Conservation (phyloP, 2,888 invertebrate species). For the Eilema sororculum region DNA sequence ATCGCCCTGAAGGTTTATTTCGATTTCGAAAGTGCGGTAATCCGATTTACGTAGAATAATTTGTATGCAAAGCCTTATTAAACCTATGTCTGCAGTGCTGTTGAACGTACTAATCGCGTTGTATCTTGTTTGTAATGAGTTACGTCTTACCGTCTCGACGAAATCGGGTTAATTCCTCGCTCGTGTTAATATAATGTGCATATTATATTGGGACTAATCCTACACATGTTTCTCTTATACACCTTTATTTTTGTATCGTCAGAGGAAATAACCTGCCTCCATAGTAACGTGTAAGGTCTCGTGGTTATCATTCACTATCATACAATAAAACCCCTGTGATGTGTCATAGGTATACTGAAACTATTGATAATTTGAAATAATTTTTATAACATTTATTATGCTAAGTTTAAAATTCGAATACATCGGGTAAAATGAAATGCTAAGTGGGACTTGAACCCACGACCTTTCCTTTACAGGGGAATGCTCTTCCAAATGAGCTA, state of each 20-base stretch:
- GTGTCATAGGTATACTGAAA: no score
- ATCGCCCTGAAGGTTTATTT: constrained; percentile 39
- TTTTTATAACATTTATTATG: no score
- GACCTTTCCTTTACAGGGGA: no score
- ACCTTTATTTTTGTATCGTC: background rate
- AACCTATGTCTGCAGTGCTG: constrained; percentile 51
- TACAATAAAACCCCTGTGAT: background rate
- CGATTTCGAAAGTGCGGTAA: constrained; percentile 52
- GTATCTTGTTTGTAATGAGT: constrained; percentile 1
- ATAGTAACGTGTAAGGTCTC: background rate
- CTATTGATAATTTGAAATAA: no score
- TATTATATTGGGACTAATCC: background rate
- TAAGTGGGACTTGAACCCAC: no score
- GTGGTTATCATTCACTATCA: background rate
- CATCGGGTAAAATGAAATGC: no score
- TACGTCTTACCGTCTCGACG: background rate
- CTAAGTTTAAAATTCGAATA: no score
- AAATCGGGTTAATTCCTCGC: background rate
- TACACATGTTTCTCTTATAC: background rate
- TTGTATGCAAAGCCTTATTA: constrained; percentile 64
- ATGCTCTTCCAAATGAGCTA: no score
- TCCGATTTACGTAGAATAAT: constrained; percentile 60
- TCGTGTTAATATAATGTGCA: background rate
- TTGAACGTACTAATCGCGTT: background rate
- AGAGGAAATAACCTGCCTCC: background rate